Base-by-base conservation (phyloP, 2,888 invertebrate genomes). In the Mythimna ferrago region DNA sequence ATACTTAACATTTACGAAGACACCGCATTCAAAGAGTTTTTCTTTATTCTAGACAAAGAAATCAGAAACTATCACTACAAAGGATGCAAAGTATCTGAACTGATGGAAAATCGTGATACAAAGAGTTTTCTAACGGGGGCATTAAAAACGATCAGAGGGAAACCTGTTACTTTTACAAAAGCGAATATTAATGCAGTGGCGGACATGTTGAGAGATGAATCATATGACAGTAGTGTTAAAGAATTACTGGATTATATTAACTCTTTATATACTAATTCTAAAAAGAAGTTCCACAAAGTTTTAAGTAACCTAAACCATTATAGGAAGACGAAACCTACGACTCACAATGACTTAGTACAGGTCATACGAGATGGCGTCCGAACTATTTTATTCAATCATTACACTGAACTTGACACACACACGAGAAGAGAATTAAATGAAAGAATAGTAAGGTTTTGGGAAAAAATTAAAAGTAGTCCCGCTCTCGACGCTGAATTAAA, bases 301-400 rank as follows among this genome's bases (percentile, higher is more conserved):
- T 61, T 93, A 11, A 71, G 80, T 1, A 81, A 89, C 14, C 60
- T 94, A 0, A 76, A 89, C 9, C 56, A 80, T 0, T 93, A 90
- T 38, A 83, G 51, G 9, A 57, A 86, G 2, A 66, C 53, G 0
- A 87, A 86, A 76, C 66, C 80, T 1, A 85, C 86, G 32, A 32
- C 83, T 5, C 84, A 86, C 32, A 44, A 82, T 0, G 72, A 89
- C n/a, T 62, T 94, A 2, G 73, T 80, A 2, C 69, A 84, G 41
- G 71, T 92, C 1, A 62, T 94, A 0, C 85, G 80, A 68, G 62
- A 81, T 0, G 89, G 87, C 0, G 51, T 94, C 0, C 73, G 87
- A 19, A 76, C 71, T 14, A 26, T 91, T 0, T 41, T 94, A 0
- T 90, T 91, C 57, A 89, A 93, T 75, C 89, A 91, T 70, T 92